Conservation (phyloP, 92 coral and sea anemone genomes). For the Zoanthus sansibaricus region DNA sequence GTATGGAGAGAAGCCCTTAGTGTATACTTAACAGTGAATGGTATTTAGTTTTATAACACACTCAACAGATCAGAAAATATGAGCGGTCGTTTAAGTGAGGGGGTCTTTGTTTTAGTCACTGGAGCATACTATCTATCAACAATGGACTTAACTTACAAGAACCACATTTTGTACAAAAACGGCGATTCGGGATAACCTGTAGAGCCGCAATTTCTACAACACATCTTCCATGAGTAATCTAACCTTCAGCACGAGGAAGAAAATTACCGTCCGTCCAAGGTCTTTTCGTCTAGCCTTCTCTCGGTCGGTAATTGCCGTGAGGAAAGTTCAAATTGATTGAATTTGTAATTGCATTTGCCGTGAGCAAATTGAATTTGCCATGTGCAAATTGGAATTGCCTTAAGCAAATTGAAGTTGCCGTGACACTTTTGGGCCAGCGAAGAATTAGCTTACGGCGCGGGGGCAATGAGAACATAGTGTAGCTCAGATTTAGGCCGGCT, state of each 20-base stretch:
- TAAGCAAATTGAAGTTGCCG: constrained; percentile 13
- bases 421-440: too few species aligned
- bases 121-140: constrained; percentile 24
- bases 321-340: constrained; percentile 9
- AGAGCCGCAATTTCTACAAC: constrained; percentile 39
- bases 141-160: constrained; percentile 20
- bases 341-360: constrained; percentile 23
- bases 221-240: constrained; percentile 27
- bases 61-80: too few species aligned
- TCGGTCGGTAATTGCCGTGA: constrained; percentile 36
- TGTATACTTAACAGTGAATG: too few species aligned
- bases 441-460: too few species aligned
- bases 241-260: constrained; percentile 29
- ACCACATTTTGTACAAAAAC: constrained; percentile 43
- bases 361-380: too few species aligned
- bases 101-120: not conserved
- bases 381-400: constrained; percentile 19
- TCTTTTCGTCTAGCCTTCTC: constrained; percentile 40
- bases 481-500: too few species aligned
- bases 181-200: constrained; percentile 37
- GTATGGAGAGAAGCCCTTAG: not conserved
- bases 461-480: too few species aligned
- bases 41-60: too few species aligned
- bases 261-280: constrained; percentile 35
- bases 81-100: too few species aligned